These are phyloP conservation scores for Sebastes dallii DNA, from an alignment of 2,797 vertebrate species.

Conservation along the genomic window DNA sequence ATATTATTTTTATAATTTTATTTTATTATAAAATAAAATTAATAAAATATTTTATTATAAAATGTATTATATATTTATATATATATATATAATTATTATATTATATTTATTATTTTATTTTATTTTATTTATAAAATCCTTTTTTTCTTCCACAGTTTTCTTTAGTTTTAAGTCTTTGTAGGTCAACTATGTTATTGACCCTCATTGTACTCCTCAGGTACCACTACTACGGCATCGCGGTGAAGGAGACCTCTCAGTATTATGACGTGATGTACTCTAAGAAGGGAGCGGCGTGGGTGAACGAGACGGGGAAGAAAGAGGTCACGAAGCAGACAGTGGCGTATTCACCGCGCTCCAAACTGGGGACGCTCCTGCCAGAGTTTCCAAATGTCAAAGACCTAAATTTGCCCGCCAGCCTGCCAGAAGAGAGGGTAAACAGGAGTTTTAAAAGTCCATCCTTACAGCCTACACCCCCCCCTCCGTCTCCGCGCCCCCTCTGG, in stretches of 20 bases:
- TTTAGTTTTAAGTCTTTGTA: not conserved
- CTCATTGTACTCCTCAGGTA: conserved; percentile 83
- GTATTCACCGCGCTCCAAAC: conserved; percentile 99
- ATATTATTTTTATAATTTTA: no score
- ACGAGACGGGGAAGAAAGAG: conserved; percentile 99
- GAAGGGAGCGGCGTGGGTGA: conserved; percentile 99
- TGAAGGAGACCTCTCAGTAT: conserved; percentile 98
- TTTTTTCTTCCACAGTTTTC: not conserved
- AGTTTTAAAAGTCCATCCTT: conserved; percentile 80
- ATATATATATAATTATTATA: no score
- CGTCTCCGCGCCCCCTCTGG: conserved; percentile 75
- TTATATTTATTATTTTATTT: no score
- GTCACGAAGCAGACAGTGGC: conserved; percentile 99
- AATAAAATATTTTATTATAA: not conserved
- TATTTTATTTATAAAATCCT: not conserved
- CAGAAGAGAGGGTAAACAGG: conserved; percentile 97
- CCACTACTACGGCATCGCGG: conserved; percentile 98
- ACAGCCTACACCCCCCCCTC: conserved; percentile 44
- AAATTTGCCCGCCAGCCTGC: conserved; percentile 97
- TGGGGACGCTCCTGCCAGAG: conserved; percentile 98
- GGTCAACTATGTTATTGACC: not conserved
- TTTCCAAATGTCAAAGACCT: conserved; percentile 99
- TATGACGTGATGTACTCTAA: conserved; percentile 99
- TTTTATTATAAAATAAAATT: not conserved
- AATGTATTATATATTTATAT: not conserved